Percentiles rank a stretch among this genome's conserved stretches.
These are phyloP conservation scores for Tenrec ecaudatus DNA, from an alignment of 2,113 vertebrate species.

Conservation along the genomic window DNA sequence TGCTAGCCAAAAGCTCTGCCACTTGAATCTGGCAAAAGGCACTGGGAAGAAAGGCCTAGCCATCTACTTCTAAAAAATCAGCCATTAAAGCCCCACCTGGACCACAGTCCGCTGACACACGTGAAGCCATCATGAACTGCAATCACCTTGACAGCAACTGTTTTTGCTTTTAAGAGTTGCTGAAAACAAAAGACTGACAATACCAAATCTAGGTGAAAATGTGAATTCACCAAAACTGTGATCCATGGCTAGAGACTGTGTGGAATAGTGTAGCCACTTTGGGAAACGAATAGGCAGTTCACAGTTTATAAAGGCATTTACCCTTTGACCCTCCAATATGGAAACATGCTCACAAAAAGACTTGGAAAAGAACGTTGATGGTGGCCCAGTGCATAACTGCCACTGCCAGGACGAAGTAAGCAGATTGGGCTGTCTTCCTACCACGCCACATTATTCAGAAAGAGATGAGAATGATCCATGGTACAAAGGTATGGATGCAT, in stretches of 20 bases:
- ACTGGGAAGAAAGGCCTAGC: background rate
- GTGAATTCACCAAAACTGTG: background rate
- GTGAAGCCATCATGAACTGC: background rate
- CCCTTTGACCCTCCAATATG: background rate
- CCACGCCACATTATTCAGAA: background rate
- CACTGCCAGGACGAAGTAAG: background rate
- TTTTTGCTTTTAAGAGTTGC: background rate
- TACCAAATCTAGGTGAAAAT: background rate
- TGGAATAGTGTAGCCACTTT: background rate
- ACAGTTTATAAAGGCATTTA: background rate
- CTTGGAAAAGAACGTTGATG: background rate
- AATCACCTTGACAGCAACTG: background rate
- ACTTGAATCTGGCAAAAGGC: background rate
- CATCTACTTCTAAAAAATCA: background rate
- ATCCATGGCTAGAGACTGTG: too few species aligned
- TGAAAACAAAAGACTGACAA: background rate
- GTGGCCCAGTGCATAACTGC: background rate
- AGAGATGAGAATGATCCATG: background rate
- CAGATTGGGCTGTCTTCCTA: background rate
- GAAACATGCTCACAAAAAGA: background rate
- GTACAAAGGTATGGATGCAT: too few species aligned
- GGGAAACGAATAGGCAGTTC: background rate
- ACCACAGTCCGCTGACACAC: background rate
- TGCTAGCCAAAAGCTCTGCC: too few species aligned
- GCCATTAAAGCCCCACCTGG: background rate